Base-by-base conservation (phyloP, 2,113 vertebrate species). In the Corydoras maculifer region DNA sequence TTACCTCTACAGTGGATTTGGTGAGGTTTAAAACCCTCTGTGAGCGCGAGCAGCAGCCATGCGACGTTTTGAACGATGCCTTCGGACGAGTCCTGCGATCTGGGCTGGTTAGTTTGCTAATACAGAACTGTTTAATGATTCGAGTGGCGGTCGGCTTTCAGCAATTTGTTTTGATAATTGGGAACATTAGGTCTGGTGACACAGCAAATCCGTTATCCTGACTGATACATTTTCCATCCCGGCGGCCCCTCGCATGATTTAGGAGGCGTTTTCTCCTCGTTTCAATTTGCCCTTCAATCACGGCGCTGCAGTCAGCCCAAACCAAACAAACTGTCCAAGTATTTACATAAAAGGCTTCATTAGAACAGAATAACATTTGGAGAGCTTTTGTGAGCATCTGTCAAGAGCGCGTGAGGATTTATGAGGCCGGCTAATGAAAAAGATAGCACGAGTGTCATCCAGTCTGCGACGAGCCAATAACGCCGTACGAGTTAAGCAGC, bases 381-480 rank as follows among this genome's bases (percentile, higher is more conserved):
- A 78, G 73, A 25, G 69, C 73, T 78, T 69, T 62, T 72, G 70
- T 43, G 60, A 78, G 73, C 9, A 61, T 60, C 69, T 75, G 77
- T 72, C 77, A 75, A 78, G 77, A 25, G 18, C 18, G 18, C 18
- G 18, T 25, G 18, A 25, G 18, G 18, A 25, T 25, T 25, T 25
- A 25, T 25, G 18, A 75, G 66, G 70, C 69, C 53, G 66, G 54
- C 72, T 80, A 80, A 80, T 80, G 75, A 72, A 77, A 77, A 69
- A 80, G 75, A 77, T 75, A 75, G 64, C 65, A 69, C 13, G 60
- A 72, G 75, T 80, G 75, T 69, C 72, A 80, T 77, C 75, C 66
- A 75, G 65, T 49, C 68, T 8, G 18, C 72, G 32, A 72, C 58
- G 72, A 80, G 74, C 72, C 78, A 79, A 76, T 73, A 75, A 74